These are phyloP conservation scores for Drosophila gaucha DNA, from an alignment of 2,888 invertebrate species.

Conservation along the genomic window DNA sequence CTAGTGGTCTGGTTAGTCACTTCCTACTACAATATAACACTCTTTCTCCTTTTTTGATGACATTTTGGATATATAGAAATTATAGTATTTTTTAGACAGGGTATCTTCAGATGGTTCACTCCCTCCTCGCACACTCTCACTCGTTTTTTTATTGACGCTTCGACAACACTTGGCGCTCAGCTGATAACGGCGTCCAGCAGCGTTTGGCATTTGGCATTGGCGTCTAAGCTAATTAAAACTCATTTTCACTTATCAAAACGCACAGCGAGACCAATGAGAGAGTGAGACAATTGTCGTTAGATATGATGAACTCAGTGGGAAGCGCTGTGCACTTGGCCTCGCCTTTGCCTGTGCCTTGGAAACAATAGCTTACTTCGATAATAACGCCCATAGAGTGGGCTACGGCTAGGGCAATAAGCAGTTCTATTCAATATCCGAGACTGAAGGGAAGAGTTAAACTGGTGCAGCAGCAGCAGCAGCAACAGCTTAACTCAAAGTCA, in stretches of 20 bases:
- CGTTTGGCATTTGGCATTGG: conserved; percentile 13
- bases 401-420: conserved; percentile 7
- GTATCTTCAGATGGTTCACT: neutral
- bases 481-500: conserved; percentile 24
- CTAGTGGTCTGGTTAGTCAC: no score
- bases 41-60: no score
- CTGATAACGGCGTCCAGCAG: conserved; percentile 34
- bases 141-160: conserved; percentile 15
- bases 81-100: no score
- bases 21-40: no score
- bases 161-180: conserved; percentile 56
- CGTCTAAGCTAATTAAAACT: conserved; percentile 72
- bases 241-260: conserved; percentile 71
- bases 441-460: neutral
- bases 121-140: neutral
- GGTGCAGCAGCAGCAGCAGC: neutral
- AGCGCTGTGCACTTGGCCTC: conserved; percentile 1
- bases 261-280: conserved; percentile 49
- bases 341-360: conserved; percentile 29
- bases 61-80: no score
- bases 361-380: conserved; percentile 28
- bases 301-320: conserved; percentile 39
- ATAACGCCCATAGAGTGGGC: conserved; percentile 11
- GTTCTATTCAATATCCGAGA: conserved; percentile 18
- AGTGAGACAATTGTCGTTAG: conserved; percentile 47